Conservation (phyloP, 2,888 invertebrate genomes). For the Acanthopleura granulata region DNA sequence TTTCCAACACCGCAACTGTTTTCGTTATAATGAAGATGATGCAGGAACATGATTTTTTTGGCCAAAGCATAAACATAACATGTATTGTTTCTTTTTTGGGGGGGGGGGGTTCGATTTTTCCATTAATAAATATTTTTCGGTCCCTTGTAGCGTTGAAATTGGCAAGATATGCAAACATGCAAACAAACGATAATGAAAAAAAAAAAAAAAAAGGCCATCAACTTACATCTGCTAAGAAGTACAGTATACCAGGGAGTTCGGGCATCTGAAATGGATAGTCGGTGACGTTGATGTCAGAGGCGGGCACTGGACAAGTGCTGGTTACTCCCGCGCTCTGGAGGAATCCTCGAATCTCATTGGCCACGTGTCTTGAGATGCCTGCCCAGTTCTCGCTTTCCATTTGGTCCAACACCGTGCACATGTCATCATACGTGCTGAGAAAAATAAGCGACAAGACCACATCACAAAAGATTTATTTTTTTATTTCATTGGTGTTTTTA, state of each 20-base stretch:
- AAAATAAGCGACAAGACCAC: not conserved
- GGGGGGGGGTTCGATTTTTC: too few species aligned
- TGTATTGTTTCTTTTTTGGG: too few species aligned
- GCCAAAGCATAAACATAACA: too few species aligned
- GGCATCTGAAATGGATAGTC: not conserved
- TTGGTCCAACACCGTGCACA: not conserved
- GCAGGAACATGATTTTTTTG: too few species aligned
- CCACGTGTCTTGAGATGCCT: not conserved
- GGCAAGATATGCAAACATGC: not conserved
- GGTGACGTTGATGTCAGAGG: not conserved
- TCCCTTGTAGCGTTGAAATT: too few species aligned
- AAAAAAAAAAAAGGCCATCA: too few species aligned
- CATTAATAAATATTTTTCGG: too few species aligned
- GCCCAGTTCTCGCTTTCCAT: not conserved
- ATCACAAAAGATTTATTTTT: too few species aligned
- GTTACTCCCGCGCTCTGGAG: not conserved
- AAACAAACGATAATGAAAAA: not conserved
- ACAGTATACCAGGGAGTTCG: not conserved
- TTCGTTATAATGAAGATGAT: too few species aligned
- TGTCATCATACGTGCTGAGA: slow-evolving; percentile 9
- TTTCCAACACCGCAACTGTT: too few species aligned
- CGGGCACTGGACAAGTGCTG: not conserved
- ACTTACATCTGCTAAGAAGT: not conserved
- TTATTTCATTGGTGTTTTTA: too few species aligned
- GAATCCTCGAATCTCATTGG: not conserved